Percentiles rank a stretch among this genome's conserved stretches.
These are phyloP conservation scores for Nasonovia ribisnigri DNA, from an alignment of 2,888 invertebrate genomes.

Conservation along the genomic window DNA sequence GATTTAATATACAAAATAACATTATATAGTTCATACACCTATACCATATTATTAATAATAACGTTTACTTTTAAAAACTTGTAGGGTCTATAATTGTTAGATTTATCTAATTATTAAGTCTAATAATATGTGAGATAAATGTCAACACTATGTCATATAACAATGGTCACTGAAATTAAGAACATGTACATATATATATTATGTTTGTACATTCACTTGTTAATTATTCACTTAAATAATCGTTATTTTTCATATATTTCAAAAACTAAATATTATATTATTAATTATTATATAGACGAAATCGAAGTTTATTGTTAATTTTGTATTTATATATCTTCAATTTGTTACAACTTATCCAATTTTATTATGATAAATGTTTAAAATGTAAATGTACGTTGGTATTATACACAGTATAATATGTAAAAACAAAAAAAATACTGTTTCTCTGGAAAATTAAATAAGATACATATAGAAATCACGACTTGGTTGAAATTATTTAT, in stretches of 20 bases:
- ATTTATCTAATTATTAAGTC: background rate
- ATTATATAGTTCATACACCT: background rate
- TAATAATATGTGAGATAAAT: background rate
- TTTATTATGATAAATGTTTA: background rate
- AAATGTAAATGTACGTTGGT: slow-evolving; percentile 7
- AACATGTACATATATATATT: slow-evolving; percentile 6
- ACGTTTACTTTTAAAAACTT: slow-evolving; percentile 29
- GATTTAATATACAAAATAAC: background rate
- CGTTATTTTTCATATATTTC: slow-evolving; percentile 39
- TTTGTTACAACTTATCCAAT: slow-evolving; percentile 32
- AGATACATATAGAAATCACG: background rate
- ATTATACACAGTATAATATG: background rate
- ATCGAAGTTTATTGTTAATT: slow-evolving; percentile 25
- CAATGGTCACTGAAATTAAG: slow-evolving; percentile 12
- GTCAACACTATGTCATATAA: background rate
- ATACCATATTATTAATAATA: background rate
- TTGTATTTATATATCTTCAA: slow-evolving; percentile 15
- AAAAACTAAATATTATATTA: slow-evolving; percentile 13
- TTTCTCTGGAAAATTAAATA: background rate
- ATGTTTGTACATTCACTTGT: slow-evolving; percentile 44
- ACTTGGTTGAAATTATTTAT: background rate
- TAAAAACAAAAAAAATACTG: background rate
- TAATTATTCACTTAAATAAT: slow-evolving; percentile 48
- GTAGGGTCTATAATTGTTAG: no score
- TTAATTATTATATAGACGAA: slow-evolving; percentile 34